Base-by-base conservation (phyloP, 2,113 vertebrate species). In the Proterorhinus semilunaris region DNA sequence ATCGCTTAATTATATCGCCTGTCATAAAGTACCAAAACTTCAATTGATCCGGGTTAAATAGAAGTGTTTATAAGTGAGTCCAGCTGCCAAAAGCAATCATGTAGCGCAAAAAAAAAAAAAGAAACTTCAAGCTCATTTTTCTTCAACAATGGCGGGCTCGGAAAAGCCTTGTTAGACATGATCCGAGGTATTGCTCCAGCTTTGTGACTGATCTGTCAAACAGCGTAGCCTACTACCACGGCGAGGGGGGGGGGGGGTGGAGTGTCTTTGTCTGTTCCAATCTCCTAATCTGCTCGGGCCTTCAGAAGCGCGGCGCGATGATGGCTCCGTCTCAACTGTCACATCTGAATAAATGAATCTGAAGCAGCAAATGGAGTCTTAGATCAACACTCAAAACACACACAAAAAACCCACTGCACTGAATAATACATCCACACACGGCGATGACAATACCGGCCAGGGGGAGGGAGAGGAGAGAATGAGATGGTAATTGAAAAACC, bases 311-410 rank as follows among this genome's bases (percentile, higher is more conserved):
- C 49, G 79, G 61, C 54, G 7, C 71, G 69, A 48, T 65, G 57
- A 83, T 65, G 73, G 71, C 71, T 66, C 70, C 67, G 78, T 71
- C 48, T 48, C 80, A 72, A 75, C 71, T 77, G 83, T 85, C 78
- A 83, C 66, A 76, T 87, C 79, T 80, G 72, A 89, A 87, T 87
- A 84, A 86, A 87, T 75, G 47, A 77, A 77, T 87, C 71, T 84
- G 77, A 87, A 82, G 75, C 62, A 75, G 72, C 74, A 84, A 83
- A 89, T 83, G 50, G 71, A 87, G 79, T 81, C 81, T 83, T 72
- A 66, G 72, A 87, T 83, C 79, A 86, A 83, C 76, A 84, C 66
- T 71, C 73, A 71, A 81, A 84, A 36, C 27, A 55, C 68, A 72
- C n/a, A n/a, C n/a, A n/a, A n/a, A 77, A 71, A 76, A 21, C 65